These are phyloP conservation scores for Eriosoma lanigerum DNA, from an alignment of 1,140 invertebrate species.

Conservation along the genomic window DNA sequence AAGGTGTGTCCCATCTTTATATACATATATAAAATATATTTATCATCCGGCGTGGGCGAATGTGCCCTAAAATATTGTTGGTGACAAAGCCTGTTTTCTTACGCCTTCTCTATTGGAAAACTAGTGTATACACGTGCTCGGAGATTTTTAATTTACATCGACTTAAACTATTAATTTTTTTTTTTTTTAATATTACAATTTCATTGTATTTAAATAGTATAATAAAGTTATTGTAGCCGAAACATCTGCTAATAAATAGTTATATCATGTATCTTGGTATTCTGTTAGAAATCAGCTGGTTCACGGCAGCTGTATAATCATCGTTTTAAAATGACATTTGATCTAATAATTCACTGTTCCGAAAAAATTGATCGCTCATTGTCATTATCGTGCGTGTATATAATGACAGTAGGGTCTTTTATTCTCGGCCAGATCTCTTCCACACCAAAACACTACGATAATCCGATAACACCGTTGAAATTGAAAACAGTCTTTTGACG, in stretches of 20 bases:
- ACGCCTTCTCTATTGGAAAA: constrained; percentile 31
- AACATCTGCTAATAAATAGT: constrained; percentile 13
- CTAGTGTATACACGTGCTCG: background rate
- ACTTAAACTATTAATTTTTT: constrained; percentile 2
- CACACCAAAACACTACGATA: constrained; percentile 8
- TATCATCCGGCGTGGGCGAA: constrained; percentile 28
- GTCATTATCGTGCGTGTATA: background rate
- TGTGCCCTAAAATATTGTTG: constrained; percentile 15
- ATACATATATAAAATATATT: background rate
- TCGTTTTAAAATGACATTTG: background rate
- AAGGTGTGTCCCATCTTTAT: constrained; percentile 42
- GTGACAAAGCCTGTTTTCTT: constrained; percentile 21
- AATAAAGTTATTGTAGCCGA: background rate
- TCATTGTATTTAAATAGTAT: constrained; percentile 21
- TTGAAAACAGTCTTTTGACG: constrained; percentile 48
- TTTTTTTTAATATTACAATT: background rate
- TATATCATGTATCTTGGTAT: constrained; percentile 1
- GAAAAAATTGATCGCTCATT: constrained; percentile 22
- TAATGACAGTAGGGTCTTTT: background rate
- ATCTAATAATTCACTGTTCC: constrained; percentile 3
- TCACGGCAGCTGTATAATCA: background rate
- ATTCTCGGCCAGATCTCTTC: constrained; percentile 9
- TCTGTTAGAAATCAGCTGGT: constrained; percentile 1
- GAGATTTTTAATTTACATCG: constrained; percentile 4
- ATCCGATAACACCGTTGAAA: constrained; percentile 20